Conservation (phyloP, 1,140 invertebrate genomes). For the Drosophila funebris region DNA sequence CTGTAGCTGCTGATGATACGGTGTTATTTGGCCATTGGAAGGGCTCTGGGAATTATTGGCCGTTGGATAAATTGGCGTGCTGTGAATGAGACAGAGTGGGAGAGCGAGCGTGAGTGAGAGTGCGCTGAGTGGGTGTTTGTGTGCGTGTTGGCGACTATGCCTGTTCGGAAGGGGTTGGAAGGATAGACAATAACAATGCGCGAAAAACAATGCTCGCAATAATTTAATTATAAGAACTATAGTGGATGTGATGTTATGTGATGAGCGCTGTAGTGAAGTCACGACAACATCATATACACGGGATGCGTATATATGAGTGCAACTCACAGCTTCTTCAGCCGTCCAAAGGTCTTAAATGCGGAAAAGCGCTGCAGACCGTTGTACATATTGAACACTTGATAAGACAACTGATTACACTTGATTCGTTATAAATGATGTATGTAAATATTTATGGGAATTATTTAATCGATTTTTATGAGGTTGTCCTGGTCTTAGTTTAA, state of each 20-base stretch:
- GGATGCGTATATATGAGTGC: background rate
- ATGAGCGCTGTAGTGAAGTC: conserved; percentile 1
- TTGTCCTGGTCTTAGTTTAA: background rate
- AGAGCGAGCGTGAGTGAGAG: conserved; percentile 19
- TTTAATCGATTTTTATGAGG: conserved; percentile 2
- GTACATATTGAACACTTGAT: conserved; percentile 36
- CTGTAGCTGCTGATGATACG: conserved; percentile 51
- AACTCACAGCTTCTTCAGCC: conserved; percentile 44
- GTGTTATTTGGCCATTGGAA: conserved; percentile 77
- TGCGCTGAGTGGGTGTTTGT: conserved; percentile 2
- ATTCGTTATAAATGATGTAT: background rate
- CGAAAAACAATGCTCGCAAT: conserved; percentile 30
- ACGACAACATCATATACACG: conserved; percentile 3
- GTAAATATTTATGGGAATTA: background rate
- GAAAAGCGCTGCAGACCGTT: conserved; percentile 29
- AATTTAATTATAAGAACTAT: conserved; percentile 37
- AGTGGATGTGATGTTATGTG: conserved; percentile 22
- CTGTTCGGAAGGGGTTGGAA: conserved; percentile 1
- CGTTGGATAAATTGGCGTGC: conserved; percentile 77
- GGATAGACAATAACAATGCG: conserved; percentile 4
- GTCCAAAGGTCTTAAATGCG: conserved; percentile 58
- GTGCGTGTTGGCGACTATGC: conserved; percentile 4
- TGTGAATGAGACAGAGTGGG: conserved; percentile 32
- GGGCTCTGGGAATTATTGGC: conserved; percentile 73
- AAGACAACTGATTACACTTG: background rate